Evolutionary conservation across 2,113 vertebrate genomes (phyloP).

Genomic region (Cololabis saira): DNA sequence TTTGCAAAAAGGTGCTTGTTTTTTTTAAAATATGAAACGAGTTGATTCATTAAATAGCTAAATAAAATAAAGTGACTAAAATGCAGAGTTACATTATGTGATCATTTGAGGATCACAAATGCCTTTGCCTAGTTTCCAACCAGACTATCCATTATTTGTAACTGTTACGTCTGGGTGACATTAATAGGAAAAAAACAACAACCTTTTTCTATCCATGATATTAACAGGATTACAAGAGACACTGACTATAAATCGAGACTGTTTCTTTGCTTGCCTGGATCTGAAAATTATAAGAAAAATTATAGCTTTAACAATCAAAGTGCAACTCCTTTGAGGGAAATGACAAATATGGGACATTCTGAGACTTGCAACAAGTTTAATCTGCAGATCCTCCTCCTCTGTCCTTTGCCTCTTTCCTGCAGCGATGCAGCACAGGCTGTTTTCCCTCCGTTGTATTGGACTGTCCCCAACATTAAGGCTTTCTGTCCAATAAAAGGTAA

Average conservation of each 20-base stretch:
- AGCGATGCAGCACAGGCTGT: constrained; percentile 26
- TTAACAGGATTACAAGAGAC: no score
- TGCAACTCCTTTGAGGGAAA: not conserved
- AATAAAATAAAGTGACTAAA: no score
- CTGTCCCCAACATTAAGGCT: constrained; percentile 39
- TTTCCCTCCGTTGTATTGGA: constrained; percentile 14
- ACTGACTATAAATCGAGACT: no score
- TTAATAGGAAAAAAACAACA: no score
- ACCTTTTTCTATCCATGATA: no score
- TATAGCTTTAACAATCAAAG: not conserved
- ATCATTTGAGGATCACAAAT: not conserved
- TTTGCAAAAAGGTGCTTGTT: no score
- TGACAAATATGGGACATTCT: not conserved
- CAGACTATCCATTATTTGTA: not conserved
- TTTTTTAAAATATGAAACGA: no score
- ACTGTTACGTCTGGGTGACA: constrained; percentile 1
- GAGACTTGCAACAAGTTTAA: not conserved
- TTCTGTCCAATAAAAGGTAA: constrained; percentile 61
- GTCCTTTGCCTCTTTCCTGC: constrained; percentile 12
- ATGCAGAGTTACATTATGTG: not conserved
- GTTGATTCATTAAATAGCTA: no score
- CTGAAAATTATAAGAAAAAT: no score
- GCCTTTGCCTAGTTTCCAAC: not conserved
- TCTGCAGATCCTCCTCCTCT: not conserved
- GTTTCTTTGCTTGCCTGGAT: no score